These are phyloP conservation scores for Andrena camellia DNA, from an alignment of 2,888 invertebrate species.

Conservation along the genomic window DNA sequence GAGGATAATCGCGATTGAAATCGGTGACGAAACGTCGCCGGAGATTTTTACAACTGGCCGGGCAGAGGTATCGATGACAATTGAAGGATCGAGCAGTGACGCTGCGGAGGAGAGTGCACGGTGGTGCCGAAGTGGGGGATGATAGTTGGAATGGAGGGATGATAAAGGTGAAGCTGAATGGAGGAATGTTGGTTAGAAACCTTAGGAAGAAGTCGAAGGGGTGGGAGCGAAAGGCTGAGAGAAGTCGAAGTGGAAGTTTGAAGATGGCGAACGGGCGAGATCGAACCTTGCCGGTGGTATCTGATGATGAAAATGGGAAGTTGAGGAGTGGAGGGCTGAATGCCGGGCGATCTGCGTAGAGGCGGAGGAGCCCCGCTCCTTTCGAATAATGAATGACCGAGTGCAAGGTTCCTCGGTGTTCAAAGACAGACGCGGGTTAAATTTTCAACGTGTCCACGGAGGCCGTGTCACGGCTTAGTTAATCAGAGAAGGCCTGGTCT, in stretches of 20 bases:
- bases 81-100: neutral
- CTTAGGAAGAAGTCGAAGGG: too few species aligned
- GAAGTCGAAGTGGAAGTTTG: neutral
- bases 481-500: conserved; percentile 23
- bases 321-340: neutral
- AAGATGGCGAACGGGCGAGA: neutral
- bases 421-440: conserved; percentile 74
- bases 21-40: neutral
- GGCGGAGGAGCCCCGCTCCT: conserved; percentile 25
- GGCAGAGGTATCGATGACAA: neutral
- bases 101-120: neutral
- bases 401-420: conserved; percentile 57
- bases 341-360: neutral
- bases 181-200: too few species aligned
- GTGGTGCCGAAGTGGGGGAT: neutral
- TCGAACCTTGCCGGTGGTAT: neutral
- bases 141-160: neutral
- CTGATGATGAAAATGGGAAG: neutral
- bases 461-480: conserved; percentile 59
- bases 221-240: too few species aligned
- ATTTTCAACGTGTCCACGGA: conserved; percentile 76
- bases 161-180: too few species aligned
- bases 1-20: conserved; percentile 13
- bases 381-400: conserved; percentile 73
- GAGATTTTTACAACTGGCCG: neutral